Evolutionary conservation across 2,888 invertebrate genomes (phyloP), one percentile per base, ranked within the genome.

Genomic region (Oxyscelio sp.): DNA sequence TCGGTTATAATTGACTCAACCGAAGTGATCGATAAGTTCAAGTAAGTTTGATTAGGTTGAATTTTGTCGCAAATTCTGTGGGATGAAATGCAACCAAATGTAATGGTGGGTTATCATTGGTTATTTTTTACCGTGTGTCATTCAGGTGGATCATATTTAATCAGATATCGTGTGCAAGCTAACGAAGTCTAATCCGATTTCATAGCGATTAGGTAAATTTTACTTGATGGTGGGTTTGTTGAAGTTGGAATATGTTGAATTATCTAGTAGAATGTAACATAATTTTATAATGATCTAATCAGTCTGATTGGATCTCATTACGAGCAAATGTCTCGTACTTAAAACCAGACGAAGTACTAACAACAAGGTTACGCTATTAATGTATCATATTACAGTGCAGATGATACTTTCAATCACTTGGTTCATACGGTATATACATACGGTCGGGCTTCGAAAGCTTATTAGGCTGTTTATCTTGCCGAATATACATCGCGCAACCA

Each of bases 401-500:
- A 65, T 43, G 56, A 56, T 75, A n/a, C 31, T 65, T 31, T 11
- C 31, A 17, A 38, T 38, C 48, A 24, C 48, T 48, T 58, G 65
- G n/a, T 58, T 75, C 17, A 48, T 15, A 40, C 58, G 50, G 68
- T 66, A 40, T 77, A 68, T 59, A 40, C 21, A n/a, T n/a, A n/a
- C n/a, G 22, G 50, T 48, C 13, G 45, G 4, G 13, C 43, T 48
- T 43, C 50, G 56, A 38, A 58, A 66, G 59, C 66, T 77, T 48
- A 58, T 66, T 75, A 34, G 24, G 48, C 75, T 75, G 66, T 75
- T 66, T 66, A 75, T 75, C 75, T 75, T 75, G 38, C 13, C 27
- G 54, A 31, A 11, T 54, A 54, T 74, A 63, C 54, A 58, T 66
- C 50, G 31, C 21, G 63, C 27, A 52, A 45, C 45, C 38, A 66